phyloP scores from a whole-genome alignment of 2,113 vertebrate species.

The Alethe diademata region DNA sequence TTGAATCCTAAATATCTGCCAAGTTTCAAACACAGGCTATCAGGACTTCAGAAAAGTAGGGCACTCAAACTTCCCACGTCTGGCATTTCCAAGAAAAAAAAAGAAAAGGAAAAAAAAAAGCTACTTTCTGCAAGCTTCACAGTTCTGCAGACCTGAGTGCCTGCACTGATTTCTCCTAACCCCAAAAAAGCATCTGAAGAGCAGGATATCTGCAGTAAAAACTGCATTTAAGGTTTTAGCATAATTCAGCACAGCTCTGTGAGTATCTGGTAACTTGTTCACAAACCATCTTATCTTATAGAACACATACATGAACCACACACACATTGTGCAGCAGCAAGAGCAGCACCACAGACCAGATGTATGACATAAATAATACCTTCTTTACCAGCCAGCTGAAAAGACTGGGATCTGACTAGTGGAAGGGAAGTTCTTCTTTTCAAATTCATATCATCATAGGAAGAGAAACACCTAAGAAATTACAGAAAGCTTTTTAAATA shows the following conservation, averaged over 20 bases:
- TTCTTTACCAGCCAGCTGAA: slow-evolving; percentile 90
- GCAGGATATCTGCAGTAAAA: not conserved
- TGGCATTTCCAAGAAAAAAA: not conserved
- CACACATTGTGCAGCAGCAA: not conserved
- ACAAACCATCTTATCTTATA: not conserved
- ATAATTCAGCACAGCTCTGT: not conserved
- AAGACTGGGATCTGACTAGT: slow-evolving; percentile 93
- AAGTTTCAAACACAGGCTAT: not conserved
- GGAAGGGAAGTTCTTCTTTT: slow-evolving; percentile 92
- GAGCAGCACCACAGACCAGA: not conserved
- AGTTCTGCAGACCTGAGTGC: not conserved
- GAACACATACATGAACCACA: not conserved
- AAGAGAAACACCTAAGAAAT: slow-evolving; percentile 89
- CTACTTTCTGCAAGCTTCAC: not conserved
- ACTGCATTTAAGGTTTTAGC: not conserved
- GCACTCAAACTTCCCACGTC: not conserved
- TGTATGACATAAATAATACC: slow-evolving; percentile 68
- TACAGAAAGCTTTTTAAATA: not conserved
- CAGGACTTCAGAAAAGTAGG: not conserved
- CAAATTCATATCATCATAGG: slow-evolving; percentile 96
- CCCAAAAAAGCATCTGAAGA: not conserved
- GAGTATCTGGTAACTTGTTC: not conserved
- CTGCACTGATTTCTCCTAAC: not conserved
- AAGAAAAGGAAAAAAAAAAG: not conserved
- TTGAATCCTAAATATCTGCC: not conserved